Evolutionary conservation across 2,797 vertebrate species (phyloP).

Genomic region (Pithecia hirsuta): DNA sequence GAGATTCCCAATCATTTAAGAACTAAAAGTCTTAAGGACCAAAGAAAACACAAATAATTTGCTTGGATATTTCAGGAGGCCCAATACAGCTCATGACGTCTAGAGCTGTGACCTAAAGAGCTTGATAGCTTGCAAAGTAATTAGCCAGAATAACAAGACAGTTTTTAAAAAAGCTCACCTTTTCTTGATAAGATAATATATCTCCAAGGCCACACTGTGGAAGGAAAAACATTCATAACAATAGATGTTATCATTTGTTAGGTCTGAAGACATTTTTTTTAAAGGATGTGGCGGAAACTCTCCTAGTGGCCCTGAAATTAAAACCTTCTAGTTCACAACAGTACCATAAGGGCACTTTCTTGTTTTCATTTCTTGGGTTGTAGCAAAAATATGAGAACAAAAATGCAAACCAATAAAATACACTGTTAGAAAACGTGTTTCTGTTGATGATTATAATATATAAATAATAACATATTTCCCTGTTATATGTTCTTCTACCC

Average conservation of each 20-base stretch:
- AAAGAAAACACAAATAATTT: background rate
- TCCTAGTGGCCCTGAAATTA: background rate
- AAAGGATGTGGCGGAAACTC: background rate
- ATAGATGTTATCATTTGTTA: constrained; percentile 35
- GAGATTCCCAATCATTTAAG: background rate
- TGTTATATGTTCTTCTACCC: background rate
- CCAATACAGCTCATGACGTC: background rate
- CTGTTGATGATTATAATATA: background rate
- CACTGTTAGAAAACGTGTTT: background rate
- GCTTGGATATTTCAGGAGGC: constrained; percentile 7
- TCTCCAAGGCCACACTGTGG: constrained; percentile 95
- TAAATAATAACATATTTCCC: background rate
- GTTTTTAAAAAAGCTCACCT: constrained; percentile 88
- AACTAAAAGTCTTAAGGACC: background rate
- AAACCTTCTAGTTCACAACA: background rate
- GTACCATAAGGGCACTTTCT: background rate
- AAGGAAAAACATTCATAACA: constrained; percentile 68
- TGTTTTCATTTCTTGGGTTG: background rate
- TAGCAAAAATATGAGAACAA: constrained; percentile 1
- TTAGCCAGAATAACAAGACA: constrained; percentile 40
- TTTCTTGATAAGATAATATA: constrained; percentile 99
- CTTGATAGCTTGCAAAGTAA: constrained; percentile 8
- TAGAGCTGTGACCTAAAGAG: background rate
- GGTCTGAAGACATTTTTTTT: background rate
- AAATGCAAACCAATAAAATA: background rate